These are phyloP conservation scores for Rhopalosiphum padi DNA, from an alignment of 1,140 invertebrate genomes.

Conservation along the genomic window DNA sequence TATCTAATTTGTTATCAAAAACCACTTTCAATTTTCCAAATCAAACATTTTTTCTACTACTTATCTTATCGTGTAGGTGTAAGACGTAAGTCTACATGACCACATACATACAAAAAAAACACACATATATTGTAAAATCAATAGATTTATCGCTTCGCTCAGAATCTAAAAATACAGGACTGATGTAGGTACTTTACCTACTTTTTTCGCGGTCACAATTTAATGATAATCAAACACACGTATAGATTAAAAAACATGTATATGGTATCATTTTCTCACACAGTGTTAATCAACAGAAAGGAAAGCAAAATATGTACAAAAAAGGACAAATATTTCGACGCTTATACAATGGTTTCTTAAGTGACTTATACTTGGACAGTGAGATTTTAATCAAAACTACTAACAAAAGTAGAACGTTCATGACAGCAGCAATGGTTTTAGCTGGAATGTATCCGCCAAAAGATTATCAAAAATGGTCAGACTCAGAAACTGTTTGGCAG, in stretches of 20 bases:
- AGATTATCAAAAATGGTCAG: conserved; percentile 46
- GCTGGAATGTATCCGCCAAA: conserved; percentile 57
- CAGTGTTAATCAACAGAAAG: conserved; percentile 35
- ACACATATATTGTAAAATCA: not conserved
- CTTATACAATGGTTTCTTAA: conserved; percentile 55
- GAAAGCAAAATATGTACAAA: conserved; percentile 56
- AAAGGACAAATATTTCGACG: conserved; percentile 54
- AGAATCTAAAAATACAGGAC: not conserved
- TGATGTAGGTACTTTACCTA: not conserved
- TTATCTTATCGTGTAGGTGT: too few relatives aligned
- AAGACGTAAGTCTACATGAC: too few relatives aligned
- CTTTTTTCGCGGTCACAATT: not conserved
- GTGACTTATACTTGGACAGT: conserved; percentile 16
- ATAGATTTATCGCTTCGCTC: too few relatives aligned
- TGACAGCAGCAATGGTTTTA: conserved; percentile 55
- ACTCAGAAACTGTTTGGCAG: conserved; percentile 47
- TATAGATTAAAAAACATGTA: not conserved
- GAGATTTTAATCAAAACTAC: conserved; percentile 52
- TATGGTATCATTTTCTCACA: not conserved
- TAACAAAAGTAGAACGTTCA: not conserved
- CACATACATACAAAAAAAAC: not conserved
- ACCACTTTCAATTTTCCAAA: too few relatives aligned
- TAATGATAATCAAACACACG: not conserved
- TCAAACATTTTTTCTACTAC: too few relatives aligned
- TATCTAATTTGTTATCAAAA: too few relatives aligned